phyloP scores from a whole-genome alignment of 2,113 vertebrate genomes.

The Eira barbara region DNA sequence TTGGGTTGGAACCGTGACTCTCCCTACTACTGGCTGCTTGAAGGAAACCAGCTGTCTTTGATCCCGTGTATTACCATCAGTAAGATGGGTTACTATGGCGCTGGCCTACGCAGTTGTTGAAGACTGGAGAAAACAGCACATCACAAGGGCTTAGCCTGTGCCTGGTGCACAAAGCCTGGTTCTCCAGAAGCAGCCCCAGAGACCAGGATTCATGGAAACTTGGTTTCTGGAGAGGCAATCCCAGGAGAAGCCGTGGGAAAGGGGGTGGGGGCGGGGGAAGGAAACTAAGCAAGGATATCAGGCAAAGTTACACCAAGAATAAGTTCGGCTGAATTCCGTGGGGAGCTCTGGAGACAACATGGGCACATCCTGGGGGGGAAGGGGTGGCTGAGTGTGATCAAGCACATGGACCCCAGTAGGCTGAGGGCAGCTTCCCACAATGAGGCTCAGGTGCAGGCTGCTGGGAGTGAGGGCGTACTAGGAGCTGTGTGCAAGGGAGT shows the following conservation, averaged over 20 bases:
- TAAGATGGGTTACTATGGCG: neutral
- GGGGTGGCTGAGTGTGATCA: neutral
- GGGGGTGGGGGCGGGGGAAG: neutral
- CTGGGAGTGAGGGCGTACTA: fast-evolving
- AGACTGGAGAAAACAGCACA: neutral
- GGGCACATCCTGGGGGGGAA: neutral
- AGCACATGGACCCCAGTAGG: neutral
- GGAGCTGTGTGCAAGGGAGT: neutral
- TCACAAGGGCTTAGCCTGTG: neutral
- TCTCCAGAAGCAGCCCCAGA: neutral
- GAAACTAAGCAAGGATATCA: neutral
- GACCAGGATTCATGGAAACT: neutral
- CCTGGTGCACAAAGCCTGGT: neutral
- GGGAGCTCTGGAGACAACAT: neutral
- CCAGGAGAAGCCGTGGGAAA: neutral
- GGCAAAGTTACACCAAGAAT: neutral
- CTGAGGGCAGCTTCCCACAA: neutral
- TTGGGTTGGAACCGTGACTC: neutral
- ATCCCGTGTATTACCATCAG: neutral
- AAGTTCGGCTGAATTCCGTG: neutral
- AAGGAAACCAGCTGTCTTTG: neutral
- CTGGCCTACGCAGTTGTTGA: fast-evolving
- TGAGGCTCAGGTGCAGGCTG: neutral
- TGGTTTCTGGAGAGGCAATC: neutral
- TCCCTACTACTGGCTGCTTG: neutral